Evolutionary conservation across 1,140 invertebrate species (phyloP).

Genomic region (Carposina sasakii): DNA sequence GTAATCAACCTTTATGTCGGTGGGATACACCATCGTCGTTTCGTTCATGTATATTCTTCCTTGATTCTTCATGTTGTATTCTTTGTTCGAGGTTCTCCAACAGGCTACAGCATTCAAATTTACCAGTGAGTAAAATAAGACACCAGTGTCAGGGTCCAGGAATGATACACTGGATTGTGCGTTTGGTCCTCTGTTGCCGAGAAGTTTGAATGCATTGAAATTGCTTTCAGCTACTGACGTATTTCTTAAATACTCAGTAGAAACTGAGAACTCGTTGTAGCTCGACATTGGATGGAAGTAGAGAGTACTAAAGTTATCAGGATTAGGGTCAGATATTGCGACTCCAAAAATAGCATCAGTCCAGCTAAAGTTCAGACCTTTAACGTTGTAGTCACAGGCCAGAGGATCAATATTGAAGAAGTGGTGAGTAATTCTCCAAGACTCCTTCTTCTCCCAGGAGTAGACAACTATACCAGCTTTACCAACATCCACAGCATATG

Average conservation of each 20-base stretch:
- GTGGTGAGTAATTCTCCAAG: constrained; percentile 81
- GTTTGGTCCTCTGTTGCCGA: constrained; percentile 80
- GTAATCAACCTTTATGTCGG: constrained; percentile 83
- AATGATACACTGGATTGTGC: constrained; percentile 83
- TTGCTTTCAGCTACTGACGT: constrained; percentile 64
- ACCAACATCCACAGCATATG: constrained; percentile 78
- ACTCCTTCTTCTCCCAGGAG: constrained; percentile 77
- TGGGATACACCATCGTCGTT: constrained; percentile 82
- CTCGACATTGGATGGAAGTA: constrained; percentile 86
- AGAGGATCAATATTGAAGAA: constrained; percentile 81
- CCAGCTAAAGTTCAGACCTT: constrained; percentile 82
- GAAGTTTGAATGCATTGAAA: constrained; percentile 78
- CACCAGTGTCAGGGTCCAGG: constrained; percentile 79
- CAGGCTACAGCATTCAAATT: constrained; percentile 85
- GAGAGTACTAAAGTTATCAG: constrained; percentile 79
- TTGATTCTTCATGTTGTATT: constrained; percentile 78
- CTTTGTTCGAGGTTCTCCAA: constrained; percentile 80
- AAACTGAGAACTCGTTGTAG: constrained; percentile 81
- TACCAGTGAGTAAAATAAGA: constrained; percentile 83
- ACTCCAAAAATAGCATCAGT: constrained; percentile 84
- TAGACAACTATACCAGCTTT: constrained; percentile 80
- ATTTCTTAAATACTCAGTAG: constrained; percentile 77
- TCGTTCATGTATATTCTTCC: constrained; percentile 81
- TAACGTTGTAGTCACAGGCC: constrained; percentile 80
- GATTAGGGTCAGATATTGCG: constrained; percentile 74